Percentiles rank a stretch among this genome's conserved stretches.
These are phyloP conservation scores for Trachythela sp. DNA, from an alignment of 64 coral and sea anemone species.

Conservation along the genomic window DNA sequence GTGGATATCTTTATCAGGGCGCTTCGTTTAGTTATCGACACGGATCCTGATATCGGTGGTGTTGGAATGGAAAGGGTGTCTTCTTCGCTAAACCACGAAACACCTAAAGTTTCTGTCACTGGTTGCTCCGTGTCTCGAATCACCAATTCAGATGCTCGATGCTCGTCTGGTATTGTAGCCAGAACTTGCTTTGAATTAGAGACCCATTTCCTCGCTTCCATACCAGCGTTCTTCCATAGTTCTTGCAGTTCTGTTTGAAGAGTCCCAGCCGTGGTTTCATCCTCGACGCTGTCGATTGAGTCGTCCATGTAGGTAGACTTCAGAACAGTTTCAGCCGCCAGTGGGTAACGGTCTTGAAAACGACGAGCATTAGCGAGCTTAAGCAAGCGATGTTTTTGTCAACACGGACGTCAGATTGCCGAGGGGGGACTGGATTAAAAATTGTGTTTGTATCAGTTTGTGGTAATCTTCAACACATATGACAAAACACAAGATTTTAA, in stretches of 20 bases:
- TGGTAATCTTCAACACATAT: too few species aligned
- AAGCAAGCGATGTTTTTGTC: too few species aligned
- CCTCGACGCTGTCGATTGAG: not conserved
- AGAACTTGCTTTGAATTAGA: conserved; percentile 4
- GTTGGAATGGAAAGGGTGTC: not conserved
- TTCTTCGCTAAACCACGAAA: not conserved
- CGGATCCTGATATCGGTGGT: not conserved
- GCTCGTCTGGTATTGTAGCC: not conserved
- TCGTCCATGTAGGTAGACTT: conserved; percentile 1
- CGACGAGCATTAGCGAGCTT: not conserved
- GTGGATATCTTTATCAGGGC: not conserved
- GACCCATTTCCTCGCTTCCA: not conserved
- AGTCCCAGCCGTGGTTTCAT: too few species aligned
- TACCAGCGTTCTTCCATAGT: not conserved
- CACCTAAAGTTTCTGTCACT: not conserved
- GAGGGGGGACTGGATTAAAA: too few species aligned
- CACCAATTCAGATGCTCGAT: not conserved
- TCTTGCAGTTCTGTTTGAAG: not conserved
- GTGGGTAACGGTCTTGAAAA: not conserved
- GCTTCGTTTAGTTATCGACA: not conserved
- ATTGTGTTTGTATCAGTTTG: too few species aligned
- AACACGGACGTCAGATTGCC: too few species aligned
- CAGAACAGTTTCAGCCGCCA: not conserved
- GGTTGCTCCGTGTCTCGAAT: not conserved
- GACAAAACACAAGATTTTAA: too few species aligned